Base-by-base conservation (phyloP, 2,888 invertebrate species). In the Drosophila gaucha region DNA sequence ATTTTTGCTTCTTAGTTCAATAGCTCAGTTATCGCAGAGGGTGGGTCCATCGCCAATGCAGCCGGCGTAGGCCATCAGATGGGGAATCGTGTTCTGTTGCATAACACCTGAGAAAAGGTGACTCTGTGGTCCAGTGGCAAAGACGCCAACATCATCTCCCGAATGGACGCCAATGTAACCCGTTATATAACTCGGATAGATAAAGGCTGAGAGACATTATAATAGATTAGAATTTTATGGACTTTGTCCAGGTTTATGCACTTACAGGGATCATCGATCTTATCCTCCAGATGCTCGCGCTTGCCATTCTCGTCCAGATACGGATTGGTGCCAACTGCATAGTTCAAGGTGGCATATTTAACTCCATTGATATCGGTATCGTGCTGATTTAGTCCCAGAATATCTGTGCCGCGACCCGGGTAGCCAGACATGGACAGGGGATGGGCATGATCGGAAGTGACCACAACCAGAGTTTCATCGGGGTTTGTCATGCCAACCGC, bases 391-490 rank as follows among this genome's bases (percentile, higher is more conserved):
- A 92, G 77, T 0, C 94, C 94, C 6, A 94, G 88, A 14, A 94
- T 94, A 70, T 93, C 49, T 1, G 67, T 77, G 14, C 86, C 78
- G 12, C 85, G 74, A 14, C 69, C 92, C 16, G 96, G 95, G 88
- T 96, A 96, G 0, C 97, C 97, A 47, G 94, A 94, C 54, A 95
- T 94, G 6, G 94, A 94, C 94, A 96, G 94, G 0, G 95, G 95
- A 88, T 96, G 96, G 1, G 95, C 94, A 86, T 97, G 96, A 89
- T 97, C 96, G 1, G 96, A 93, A 0, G 96, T 96, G 2, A 96
- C 97, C 0, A 97, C 93, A 4, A 97, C 93, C 10, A 97, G 91
- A 0, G 97, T 97, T 22, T 97, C 95, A 0, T 94, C 92, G 0
- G 90, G 90, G 68, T 93, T 90, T 0, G 95, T 94, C 89, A 95